A percentile compares a stretch with the other conserved stretches of the same genome.
Evolutionary conservation across 2,797 vertebrate species (phyloP).

Genomic region (Sebastes trivittatus): DNA sequence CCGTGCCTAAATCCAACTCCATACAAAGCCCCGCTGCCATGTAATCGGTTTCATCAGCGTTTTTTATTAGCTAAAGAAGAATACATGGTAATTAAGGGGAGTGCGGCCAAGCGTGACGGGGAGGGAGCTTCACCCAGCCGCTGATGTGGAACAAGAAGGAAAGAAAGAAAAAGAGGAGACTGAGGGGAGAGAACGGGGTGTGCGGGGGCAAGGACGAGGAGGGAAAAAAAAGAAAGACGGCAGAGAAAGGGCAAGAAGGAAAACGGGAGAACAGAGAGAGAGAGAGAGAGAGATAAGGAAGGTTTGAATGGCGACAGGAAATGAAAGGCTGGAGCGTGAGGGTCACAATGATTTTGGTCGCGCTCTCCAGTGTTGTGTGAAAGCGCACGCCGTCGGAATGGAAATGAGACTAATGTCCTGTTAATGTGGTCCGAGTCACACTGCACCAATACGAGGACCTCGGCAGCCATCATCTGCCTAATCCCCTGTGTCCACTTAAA

Average conservation of each 20-base stretch:
- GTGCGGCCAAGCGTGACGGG: conserved; percentile 74
- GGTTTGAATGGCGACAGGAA: conserved; percentile 80
- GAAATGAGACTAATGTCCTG: conserved; percentile 81
- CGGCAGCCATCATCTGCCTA: conserved; percentile 74
- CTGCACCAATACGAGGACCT: conserved; percentile 71
- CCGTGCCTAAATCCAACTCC: conserved; percentile 62
- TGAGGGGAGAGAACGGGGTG: conserved; percentile 49
- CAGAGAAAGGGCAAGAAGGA: conserved; percentile 66
- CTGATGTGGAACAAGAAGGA: conserved; percentile 76
- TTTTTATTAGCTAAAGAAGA: conserved; percentile 86
- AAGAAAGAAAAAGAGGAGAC: conserved; percentile 59
- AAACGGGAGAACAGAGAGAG: conserved; percentile 51
- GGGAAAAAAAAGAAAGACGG: conserved; percentile 20
- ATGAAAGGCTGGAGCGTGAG: conserved; percentile 75
- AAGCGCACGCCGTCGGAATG: conserved; percentile 68
- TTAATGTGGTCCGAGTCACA: conserved; percentile 81
- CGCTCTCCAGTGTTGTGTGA: conserved; percentile 59
- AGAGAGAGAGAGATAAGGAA: conserved; percentile 64
- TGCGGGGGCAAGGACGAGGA: conserved; percentile 53
- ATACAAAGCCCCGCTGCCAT: conserved; percentile 71
- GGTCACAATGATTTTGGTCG: conserved; percentile 72
- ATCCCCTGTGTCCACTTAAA: conserved; percentile 82
- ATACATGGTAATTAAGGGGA: conserved; percentile 85
- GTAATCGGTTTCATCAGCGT: conserved; percentile 85
- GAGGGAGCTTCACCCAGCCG: conserved; percentile 74